phyloP scores from a whole-genome alignment of 2,888 invertebrate species.

The Flabesymbios commensalis region DNA sequence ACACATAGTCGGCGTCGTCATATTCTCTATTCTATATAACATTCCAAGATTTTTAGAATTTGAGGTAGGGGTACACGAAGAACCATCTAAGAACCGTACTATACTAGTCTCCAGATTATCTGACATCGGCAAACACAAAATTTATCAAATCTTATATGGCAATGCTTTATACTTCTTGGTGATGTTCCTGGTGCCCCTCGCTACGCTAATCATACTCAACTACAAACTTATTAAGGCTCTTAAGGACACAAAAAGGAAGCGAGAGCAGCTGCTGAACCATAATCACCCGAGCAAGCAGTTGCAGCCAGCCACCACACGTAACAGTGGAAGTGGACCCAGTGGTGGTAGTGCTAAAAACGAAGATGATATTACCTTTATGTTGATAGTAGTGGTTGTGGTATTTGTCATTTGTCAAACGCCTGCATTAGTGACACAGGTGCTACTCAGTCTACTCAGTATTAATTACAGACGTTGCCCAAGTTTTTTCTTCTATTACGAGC shows the following conservation, averaged over 20 bases:
- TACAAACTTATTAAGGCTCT: conserved; percentile 33
- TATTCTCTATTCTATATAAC: conserved; percentile 32
- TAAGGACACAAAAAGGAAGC: conserved; percentile 30
- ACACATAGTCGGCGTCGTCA: conserved; percentile 31
- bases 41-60: conserved; percentile 38
- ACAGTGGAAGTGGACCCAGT: conserved; percentile 15
- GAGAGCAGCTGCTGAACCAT: conserved; percentile 28
- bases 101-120: neutral
- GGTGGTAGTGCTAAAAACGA: too few species aligned
- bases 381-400: conserved; percentile 39
- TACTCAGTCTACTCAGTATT: conserved; percentile 13
- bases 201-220: conserved; percentile 34
- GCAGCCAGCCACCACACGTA: neutral
- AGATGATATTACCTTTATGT: conserved; percentile 39
- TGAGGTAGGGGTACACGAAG: conserved; percentile 21
- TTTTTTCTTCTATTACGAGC: conserved; percentile 36
- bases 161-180: conserved; percentile 35
- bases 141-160: conserved; percentile 33
- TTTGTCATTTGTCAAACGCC: conserved; percentile 39
- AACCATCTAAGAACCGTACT: too few species aligned
- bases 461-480: conserved; percentile 24
- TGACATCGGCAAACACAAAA: conserved; percentile 12
- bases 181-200: conserved; percentile 36
- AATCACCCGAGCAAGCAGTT: too few species aligned
- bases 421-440: conserved; percentile 38